Base-by-base conservation (phyloP, 2,113 vertebrate species). In the Corapipo altera region DNA sequence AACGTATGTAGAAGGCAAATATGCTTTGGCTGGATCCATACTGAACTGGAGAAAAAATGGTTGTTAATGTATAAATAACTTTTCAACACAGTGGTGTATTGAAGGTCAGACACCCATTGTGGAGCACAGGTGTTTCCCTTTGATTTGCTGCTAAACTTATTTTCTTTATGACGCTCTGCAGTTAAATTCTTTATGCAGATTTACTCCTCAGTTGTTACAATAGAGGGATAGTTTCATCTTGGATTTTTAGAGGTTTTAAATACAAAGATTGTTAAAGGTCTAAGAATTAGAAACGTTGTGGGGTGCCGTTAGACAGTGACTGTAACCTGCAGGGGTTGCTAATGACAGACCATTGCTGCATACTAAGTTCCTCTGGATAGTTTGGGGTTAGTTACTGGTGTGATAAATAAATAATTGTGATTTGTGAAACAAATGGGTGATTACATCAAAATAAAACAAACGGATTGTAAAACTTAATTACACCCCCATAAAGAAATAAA, bases 101-200 rank as follows among this genome's bases (percentile, higher is more conserved):
- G 67, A 46, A 28, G 57, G 22, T 26, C 58, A 94, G 49, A 55
- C 24, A 30, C 11, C 33, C 55, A 15, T 70, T 85, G 71, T 86
- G 72, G 73, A 88, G 46, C 37, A 71, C 43, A 88, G 58, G 39
- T 76, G 46, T 73, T 92, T 89, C 46, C 69, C 89, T 62, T 77
- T 59, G 54, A 71, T 76, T 70, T 66, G 41, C 79, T 86, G 55
- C 72, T 80, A 20, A 85, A n/a, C 27, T 78, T 82, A 8, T 39
- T 75, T 88, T 54, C 62, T 79, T 76, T 62, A 15, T 70, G 49
- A 44, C 0, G 0, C 17, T 75, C 17, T 27, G 46, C 23, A 39
- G 67, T 92, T 81, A 24, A 67, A 48, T 69, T 84, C 39, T 78
- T 55, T 39, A 11, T 61, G 41, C 8, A 49, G 32, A 33, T 88